Conservation (phyloP, 2,888 invertebrate species). For the Eurytoma californica region DNA sequence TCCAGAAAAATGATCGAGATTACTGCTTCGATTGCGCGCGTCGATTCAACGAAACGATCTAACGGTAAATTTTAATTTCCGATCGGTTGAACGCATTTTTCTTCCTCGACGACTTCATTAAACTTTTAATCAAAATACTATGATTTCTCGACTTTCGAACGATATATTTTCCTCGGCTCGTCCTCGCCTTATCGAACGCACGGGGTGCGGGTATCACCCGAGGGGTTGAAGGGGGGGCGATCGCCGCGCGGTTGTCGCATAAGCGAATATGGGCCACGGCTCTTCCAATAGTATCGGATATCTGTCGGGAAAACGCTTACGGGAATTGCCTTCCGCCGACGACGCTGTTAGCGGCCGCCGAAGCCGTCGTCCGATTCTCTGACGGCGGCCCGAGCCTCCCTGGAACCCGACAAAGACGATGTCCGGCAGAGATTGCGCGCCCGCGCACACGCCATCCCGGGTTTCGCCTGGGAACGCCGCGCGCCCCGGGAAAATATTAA, state of each 20-base stretch:
- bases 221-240: not conserved
- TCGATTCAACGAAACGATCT: no score
- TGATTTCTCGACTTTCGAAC: no score
- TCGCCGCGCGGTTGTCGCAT: not conserved
- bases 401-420: slow-evolving; percentile 1
- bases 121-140: no score
- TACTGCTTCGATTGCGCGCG: no score
- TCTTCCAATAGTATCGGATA: slow-evolving; percentile 42
- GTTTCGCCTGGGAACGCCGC: not conserved
- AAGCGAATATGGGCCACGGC: not conserved
- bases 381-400: not conserved
- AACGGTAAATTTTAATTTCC: no score
- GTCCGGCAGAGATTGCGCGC: not conserved
- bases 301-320: slow-evolving; percentile 45
- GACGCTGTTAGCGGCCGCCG: not conserved
- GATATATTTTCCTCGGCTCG: no score
- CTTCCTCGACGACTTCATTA: no score
- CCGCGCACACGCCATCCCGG: not conserved
- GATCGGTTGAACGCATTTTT: no score
- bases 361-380: slow-evolving; percentile 1
- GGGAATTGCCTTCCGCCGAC: slow-evolving; percentile 45
- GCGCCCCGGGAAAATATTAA: no score
- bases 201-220: no score
- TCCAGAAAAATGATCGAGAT: no score
- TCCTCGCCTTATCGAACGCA: no score